Evolutionary conservation across 2,888 invertebrate species (phyloP), one percentile per base, ranked within the genome.

Genomic region (Chaitophorus viminalis): DNA sequence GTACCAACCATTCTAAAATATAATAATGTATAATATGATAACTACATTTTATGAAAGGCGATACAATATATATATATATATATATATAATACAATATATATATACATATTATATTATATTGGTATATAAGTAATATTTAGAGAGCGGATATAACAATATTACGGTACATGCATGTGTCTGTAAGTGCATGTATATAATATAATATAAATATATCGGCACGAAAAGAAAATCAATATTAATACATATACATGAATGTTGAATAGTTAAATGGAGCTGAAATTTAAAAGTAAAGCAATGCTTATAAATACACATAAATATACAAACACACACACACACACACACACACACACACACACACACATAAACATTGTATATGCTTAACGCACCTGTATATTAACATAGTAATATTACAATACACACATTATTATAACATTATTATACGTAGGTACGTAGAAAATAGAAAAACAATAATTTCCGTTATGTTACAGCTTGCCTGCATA

Each of bases 381-480:
- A 46, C 8, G 11, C 46, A 14, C 14, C 17, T 18, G 52, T 17
- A 21, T 36, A 65, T 79, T 65, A 79, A 79, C 78, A 60, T 78
- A 79, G 36, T 79, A 36, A 79, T 79, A 79, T 52, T 33, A 60
- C 60, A 60, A 60, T 60, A n/a, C 36, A 11, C 52, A 60, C n/a
- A 79, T 79, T 33, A 72, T 33, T 29, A 70, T 70, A 31, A 60
- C n/a, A 79, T 79, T 33, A 72, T 33, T 29, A 70, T 70, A 31
- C 4, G 17, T 54, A 78, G 14, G 33, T 39, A n/a, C n/a, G n/a
- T 79, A 65, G 79, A 79, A 79, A 79, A 60, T 79, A 36, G 60
- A 36, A 68, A 68, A 65, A 81, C 81, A 81, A 81, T 79, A 79
- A 78, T 79, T 65, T 81, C 81, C 29, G 39, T 68, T 68, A 29